These are phyloP conservation scores for Poliocrania exsul DNA, from an alignment of 2,797 vertebrate species.

Conservation along the genomic window DNA sequence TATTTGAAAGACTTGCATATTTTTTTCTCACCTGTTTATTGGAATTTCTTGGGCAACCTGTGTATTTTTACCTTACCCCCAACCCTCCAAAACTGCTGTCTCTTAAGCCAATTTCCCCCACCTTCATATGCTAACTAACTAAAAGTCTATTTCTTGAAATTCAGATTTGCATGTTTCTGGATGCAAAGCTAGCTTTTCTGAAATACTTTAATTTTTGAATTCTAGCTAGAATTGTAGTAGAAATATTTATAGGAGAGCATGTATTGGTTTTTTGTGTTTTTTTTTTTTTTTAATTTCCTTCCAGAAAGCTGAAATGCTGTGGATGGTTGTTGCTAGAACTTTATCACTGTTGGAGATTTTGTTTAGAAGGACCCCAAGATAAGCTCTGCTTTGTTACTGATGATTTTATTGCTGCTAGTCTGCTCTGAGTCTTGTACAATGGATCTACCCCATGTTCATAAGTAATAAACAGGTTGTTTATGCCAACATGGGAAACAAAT, in stretches of 20 bases:
- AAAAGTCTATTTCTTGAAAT: not conserved
- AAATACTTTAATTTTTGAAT: not conserved
- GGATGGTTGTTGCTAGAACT: not conserved
- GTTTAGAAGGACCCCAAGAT: not conserved
- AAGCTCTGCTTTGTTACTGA: not conserved
- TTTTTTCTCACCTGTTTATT: not conserved
- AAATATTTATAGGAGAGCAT: not conserved
- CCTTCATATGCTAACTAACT: not conserved
- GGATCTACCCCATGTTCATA: accelerated
- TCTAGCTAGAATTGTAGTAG: not conserved
- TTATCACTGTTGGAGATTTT: not conserved
- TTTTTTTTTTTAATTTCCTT: not conserved
- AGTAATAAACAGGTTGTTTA: not conserved
- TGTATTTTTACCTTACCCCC: not conserved
- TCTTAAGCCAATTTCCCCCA: not conserved
- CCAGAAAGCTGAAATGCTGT: not conserved
- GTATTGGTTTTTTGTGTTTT: not conserved
- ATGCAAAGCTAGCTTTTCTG: not conserved
- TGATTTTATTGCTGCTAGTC: not conserved
- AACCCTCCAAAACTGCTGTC: accelerated
- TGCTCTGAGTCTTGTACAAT: not conserved
- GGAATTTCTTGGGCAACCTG: not conserved
- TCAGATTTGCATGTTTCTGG: not conserved
- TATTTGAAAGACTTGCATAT: not conserved
- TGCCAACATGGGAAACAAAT: not conserved